Percentiles rank a stretch among this genome's conserved stretches.
Conservation (phyloP, 2,888 invertebrate genomes). For the Chirona hameri region DNA sequence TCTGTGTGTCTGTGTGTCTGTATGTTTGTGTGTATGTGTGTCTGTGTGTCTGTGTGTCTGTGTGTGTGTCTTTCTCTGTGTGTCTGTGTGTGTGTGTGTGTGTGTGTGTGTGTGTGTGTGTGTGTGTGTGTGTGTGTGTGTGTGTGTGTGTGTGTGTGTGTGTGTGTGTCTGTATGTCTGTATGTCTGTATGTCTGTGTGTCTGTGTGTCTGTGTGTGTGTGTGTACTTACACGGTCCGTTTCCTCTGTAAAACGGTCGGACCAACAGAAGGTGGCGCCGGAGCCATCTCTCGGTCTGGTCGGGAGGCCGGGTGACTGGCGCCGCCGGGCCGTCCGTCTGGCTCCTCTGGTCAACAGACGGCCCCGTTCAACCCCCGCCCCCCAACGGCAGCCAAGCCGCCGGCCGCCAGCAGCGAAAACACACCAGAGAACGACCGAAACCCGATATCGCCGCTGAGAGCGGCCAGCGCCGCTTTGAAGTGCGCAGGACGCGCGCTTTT, state of each 20-base stretch:
- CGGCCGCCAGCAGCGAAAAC: neutral
- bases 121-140: neutral
- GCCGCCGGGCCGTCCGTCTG: neutral
- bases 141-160: neutral
- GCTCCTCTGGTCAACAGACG: neutral
- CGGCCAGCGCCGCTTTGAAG: neutral
- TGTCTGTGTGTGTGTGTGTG: neutral
- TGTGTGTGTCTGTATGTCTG: conserved; percentile 4
- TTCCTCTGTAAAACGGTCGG: neutral
- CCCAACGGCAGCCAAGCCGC: neutral
- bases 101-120: neutral
- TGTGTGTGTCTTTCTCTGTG: too few species aligned
- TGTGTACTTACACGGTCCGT: conserved; percentile 25
- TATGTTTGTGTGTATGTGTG: too few species aligned
- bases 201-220: neutral
- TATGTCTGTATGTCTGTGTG: neutral
- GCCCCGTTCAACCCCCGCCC: neutral
- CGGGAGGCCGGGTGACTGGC: neutral
- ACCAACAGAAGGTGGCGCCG: neutral
- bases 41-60: too few species aligned
- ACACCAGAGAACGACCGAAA: neutral
- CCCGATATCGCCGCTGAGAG: neutral
- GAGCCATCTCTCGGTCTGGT: too few species aligned
- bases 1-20: too few species aligned
- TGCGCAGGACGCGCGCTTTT: too few species aligned